Evolutionary conservation across 2,888 invertebrate genomes (phyloP).

Genomic region (Parnassius orleans): DNA sequence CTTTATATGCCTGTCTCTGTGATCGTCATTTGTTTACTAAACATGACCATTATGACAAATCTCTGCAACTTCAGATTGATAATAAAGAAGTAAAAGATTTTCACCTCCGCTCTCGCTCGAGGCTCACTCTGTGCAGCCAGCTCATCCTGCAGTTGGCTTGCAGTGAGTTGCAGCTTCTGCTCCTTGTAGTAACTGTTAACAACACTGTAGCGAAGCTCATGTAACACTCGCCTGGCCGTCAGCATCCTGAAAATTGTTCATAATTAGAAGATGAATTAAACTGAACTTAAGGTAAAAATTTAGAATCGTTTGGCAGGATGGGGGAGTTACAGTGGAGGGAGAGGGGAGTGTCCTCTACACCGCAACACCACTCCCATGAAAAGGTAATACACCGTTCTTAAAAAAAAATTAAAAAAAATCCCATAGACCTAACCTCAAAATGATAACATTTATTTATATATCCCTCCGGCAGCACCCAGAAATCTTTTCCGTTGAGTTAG

Average conservation of each 20-base stretch:
- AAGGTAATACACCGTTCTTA: too few species aligned
- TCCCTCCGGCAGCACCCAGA: too few species aligned
- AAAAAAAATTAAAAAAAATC: too few species aligned
- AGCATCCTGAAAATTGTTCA: constrained; percentile 48
- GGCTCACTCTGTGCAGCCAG: constrained; percentile 57
- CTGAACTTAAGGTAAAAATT: too few species aligned
- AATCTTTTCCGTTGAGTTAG: too few species aligned
- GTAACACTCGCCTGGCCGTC: constrained; percentile 59
- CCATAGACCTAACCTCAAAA: too few species aligned
- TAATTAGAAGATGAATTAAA: neutral
- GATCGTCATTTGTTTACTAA: neutral
- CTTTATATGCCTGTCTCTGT: neutral
- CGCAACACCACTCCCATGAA: too few species aligned
- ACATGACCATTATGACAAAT: neutral
- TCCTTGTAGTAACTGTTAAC: constrained; percentile 64
- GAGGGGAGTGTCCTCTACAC: too few species aligned
- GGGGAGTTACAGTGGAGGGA: too few species aligned
- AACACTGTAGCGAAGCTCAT: constrained; percentile 61
- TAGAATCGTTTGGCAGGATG: too few species aligned
- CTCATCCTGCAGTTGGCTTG: constrained; percentile 58
- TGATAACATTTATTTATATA: too few species aligned
- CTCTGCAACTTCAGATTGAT: neutral
- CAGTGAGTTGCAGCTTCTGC: constrained; percentile 54
- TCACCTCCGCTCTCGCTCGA: constrained; percentile 57
- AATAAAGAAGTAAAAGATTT: neutral